Conservation (phyloP, 2,888 invertebrate genomes). For the Gonocerus acuteangulatus region DNA sequence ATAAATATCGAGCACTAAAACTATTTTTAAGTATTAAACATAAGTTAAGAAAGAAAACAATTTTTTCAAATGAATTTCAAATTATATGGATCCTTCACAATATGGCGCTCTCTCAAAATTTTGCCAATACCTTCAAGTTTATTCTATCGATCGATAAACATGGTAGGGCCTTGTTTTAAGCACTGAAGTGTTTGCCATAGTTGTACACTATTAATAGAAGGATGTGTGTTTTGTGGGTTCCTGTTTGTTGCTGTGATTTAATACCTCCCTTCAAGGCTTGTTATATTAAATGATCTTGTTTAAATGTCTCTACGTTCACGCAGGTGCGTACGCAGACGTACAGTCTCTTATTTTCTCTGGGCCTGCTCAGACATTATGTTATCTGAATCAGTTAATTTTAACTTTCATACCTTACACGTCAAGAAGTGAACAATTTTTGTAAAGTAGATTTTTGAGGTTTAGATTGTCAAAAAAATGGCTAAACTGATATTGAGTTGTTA, state of each 20-base stretch:
- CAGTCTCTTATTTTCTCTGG: slow-evolving; percentile 69
- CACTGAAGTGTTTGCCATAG: slow-evolving; percentile 27
- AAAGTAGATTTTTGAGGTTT: no score
- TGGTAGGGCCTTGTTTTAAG: slow-evolving; percentile 35
- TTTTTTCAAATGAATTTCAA: no score
- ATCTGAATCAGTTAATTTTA: slow-evolving; percentile 38
- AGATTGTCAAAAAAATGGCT: no score
- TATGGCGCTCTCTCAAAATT: neutral
- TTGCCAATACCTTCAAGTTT: neutral
- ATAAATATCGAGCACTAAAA: no score
- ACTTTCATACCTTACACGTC: neutral
- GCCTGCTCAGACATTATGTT: slow-evolving; percentile 64
- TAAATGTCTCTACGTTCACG: slow-evolving; percentile 53
- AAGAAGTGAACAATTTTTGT: no score
- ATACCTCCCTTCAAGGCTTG: neutral
- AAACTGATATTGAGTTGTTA: no score
- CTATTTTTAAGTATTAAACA: no score
- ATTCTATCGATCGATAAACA: slow-evolving; percentile 38
- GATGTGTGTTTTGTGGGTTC: neutral
- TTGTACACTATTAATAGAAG: neutral
- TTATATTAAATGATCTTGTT: slow-evolving; percentile 15
- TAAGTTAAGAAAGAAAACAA: no score
- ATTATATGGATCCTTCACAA: no score
- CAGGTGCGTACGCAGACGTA: slow-evolving; percentile 95
- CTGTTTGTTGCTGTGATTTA: neutral